A percentile compares a stretch with the other conserved stretches of the same genome.
Conservation (phyloP, 2,888 invertebrate species). For the Emmelina monodactyla region DNA sequence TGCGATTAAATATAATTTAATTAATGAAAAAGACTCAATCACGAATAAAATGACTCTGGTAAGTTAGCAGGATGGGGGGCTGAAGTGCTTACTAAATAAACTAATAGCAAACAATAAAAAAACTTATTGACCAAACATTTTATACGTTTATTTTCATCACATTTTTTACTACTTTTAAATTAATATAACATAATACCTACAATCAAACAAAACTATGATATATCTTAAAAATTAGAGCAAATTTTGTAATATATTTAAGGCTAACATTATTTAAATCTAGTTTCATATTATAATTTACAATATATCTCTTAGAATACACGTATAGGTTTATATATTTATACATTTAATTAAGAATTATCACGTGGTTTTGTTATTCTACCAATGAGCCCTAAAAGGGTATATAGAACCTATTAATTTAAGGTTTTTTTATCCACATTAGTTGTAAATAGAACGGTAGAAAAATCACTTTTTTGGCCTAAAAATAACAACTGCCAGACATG, state of each 20-base stretch:
- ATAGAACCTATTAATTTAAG: too few species aligned
- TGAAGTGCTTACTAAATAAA: too few species aligned
- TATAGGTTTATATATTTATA: conserved; percentile 35
- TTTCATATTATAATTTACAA: conserved; percentile 31
- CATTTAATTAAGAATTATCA: conserved; percentile 50
- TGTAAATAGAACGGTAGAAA: too few species aligned
- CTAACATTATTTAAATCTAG: conserved; percentile 26
- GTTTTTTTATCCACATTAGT: too few species aligned
- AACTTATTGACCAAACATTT: conserved; percentile 34
- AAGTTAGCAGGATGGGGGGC: too few species aligned
- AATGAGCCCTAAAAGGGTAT: conserved; percentile 26
- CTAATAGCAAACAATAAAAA: conserved; percentile 16
- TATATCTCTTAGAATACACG: not conserved
- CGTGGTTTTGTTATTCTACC: conserved; percentile 39
- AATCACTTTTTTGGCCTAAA: too few species aligned
- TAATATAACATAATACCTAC: conserved; percentile 33
- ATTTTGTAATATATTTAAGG: conserved; percentile 29
- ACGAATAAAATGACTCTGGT: too few species aligned
- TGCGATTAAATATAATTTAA: too few species aligned
- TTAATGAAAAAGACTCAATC: too few species aligned
- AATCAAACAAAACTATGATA: conserved; percentile 25
- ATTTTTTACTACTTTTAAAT: conserved; percentile 37
- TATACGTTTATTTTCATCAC: conserved; percentile 55
- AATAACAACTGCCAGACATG: too few species aligned
- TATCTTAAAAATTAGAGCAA: conserved; percentile 31